Percentiles rank a stretch among this genome's conserved stretches.
Conservation (phyloP, 2,113 vertebrate genomes). For the Fulica atra region DNA sequence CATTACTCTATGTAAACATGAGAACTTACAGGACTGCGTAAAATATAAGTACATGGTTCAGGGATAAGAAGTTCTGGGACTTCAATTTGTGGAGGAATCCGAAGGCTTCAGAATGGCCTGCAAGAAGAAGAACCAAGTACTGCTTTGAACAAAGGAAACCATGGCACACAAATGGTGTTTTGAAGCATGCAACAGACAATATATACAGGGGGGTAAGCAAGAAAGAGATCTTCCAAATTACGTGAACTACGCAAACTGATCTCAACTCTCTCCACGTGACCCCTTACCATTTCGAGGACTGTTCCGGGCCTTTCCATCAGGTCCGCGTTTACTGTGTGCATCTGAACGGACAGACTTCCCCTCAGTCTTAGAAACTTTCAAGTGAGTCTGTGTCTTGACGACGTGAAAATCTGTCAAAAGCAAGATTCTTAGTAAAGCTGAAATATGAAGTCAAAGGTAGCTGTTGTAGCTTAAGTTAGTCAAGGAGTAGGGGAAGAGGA, state of each 20-base stretch:
- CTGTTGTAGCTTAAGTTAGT: not conserved
- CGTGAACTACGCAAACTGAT: not conserved
- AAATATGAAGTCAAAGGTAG: not conserved
- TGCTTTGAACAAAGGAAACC: not conserved
- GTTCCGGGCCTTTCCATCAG: conserved; percentile 74
- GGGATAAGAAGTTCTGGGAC: conserved; percentile 72
- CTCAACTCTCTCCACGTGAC: not conserved
- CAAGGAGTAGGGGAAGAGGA: not conserved
- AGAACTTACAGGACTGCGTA: conserved; percentile 89
- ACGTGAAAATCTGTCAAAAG: conserved; percentile 75
- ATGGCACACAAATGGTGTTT: not conserved
- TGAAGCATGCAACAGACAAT: not conserved
- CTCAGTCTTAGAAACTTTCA: conserved; percentile 77
- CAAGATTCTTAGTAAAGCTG: conserved; percentile 32
- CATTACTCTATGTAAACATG: not conserved
- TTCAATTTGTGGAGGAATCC: conserved; percentile 67
- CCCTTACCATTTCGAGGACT: conserved; percentile 74
- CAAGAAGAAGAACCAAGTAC: not conserved
- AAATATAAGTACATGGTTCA: conserved; percentile 84
- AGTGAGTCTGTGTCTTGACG: conserved; percentile 77
- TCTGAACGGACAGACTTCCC: conserved; percentile 76
- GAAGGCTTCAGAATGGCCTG: conserved; percentile 71
- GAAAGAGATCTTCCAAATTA: not conserved
- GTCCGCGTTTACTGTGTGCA: conserved; percentile 66
- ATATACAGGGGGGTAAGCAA: not conserved